Conservation (phyloP, 1,140 invertebrate genomes). For the Eulimnadia texana region DNA sequence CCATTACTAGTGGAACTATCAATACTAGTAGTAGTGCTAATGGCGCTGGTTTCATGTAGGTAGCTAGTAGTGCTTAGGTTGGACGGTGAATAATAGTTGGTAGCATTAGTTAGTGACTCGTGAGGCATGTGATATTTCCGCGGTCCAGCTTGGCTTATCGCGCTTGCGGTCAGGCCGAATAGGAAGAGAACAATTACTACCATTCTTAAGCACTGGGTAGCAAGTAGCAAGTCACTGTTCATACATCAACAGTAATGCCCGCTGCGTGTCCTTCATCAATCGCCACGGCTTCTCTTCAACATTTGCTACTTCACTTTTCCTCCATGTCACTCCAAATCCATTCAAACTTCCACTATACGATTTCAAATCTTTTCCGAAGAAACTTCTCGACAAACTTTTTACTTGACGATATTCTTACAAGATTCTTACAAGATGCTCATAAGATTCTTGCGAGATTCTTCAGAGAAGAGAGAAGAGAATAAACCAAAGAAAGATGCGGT, state of each 20-base stretch:
- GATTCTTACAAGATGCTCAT: no score
- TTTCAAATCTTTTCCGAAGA: no score
- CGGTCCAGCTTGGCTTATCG: background rate
- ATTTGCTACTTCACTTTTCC: no score
- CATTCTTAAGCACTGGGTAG: background rate
- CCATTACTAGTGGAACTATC: no score
- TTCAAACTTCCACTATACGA: no score
- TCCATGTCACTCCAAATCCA: no score
- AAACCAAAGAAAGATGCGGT: background rate
- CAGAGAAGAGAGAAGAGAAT: background rate
- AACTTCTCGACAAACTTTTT: no score
- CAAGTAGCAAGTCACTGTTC: background rate
- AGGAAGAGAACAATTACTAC: background rate
- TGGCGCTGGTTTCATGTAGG: no score
- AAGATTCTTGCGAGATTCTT: background rate
- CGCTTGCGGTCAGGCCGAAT: background rate
- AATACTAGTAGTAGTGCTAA: background rate
- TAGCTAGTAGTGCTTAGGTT: background rate
- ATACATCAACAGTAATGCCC: background rate
- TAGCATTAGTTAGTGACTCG: background rate
- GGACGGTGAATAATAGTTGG: background rate
- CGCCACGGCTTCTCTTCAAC: background rate
- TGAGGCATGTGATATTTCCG: background rate
- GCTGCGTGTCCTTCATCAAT: background rate
- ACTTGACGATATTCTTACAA: no score